These are phyloP conservation scores for Stegastes partitus DNA, from an alignment of 2,113 vertebrate genomes.

Conservation along the genomic window DNA sequence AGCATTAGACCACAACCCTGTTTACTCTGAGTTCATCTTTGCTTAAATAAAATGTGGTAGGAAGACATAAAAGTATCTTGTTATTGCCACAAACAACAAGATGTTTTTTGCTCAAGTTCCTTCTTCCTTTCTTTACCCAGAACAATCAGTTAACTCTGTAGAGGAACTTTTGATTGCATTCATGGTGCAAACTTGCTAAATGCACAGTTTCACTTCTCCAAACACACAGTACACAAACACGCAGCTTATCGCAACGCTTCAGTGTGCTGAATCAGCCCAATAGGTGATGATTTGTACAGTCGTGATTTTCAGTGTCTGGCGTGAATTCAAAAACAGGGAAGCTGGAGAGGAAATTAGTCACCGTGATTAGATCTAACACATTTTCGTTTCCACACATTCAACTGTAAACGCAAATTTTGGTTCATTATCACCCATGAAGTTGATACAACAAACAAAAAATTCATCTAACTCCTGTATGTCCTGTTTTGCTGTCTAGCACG, in stretches of 20 bases:
- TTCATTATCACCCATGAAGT: too few relatives aligned
- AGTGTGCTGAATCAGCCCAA: constrained; percentile 39
- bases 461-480: too few relatives aligned
- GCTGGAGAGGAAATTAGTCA: neutral
- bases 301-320: neutral
- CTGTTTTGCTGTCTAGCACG: too few relatives aligned
- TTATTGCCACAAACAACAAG: neutral
- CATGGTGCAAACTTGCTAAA: constrained; percentile 41
- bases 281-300: neutral
- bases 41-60: neutral
- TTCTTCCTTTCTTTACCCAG: constrained; percentile 13
- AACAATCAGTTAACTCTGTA: neutral
- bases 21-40: constrained; percentile 3
- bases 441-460: too few relatives aligned
- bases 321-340: constrained; percentile 23
- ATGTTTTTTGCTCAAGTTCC: too few relatives aligned
- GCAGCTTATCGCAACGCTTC: neutral
- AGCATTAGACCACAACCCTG: neutral
- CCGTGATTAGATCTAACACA: too few relatives aligned
- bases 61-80: neutral
- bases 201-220: constrained; percentile 63
- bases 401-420: too few relatives aligned
- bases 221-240: neutral
- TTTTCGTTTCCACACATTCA: too few relatives aligned
- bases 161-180: constrained; percentile 17